These are phyloP conservation scores for Gobio occitaniae DNA, from an alignment of 2,797 vertebrate genomes.

Conservation along the genomic window DNA sequence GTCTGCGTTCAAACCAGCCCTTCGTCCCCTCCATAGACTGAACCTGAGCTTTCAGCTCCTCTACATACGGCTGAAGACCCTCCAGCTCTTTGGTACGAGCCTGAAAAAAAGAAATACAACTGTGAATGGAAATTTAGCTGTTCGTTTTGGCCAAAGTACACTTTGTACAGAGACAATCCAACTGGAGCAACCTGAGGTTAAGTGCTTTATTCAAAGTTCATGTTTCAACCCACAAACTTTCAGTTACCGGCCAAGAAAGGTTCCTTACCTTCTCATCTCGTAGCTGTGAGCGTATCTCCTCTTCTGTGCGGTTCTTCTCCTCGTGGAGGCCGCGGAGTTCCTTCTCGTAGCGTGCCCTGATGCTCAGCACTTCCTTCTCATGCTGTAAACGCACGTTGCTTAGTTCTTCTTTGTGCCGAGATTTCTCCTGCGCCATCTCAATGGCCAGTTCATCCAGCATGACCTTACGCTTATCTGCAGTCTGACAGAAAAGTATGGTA, in stretches of 20 bases:
- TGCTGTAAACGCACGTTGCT: slow-evolving; percentile 85
- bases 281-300: slow-evolving; percentile 88
- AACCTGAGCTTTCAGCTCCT: slow-evolving; percentile 85
- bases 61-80: slow-evolving; percentile 80
- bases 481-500: slow-evolving; percentile 69
- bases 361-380: slow-evolving; percentile 87
- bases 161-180: not conserved
- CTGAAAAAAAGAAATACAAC: slow-evolving; percentile 63
- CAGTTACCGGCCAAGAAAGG: not conserved
- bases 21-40: slow-evolving; percentile 89
- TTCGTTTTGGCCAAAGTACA: not conserved
- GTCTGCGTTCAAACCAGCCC: slow-evolving; percentile 88
- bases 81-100: slow-evolving; percentile 85
- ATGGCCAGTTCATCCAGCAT: slow-evolving; percentile 91
- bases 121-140: not conserved
- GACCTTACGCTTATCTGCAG: slow-evolving; percentile 88
- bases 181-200: not conserved
- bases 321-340: slow-evolving; percentile 90
- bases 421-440: slow-evolving; percentile 85
- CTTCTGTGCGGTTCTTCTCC: slow-evolving; percentile 87
- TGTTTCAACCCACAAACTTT: not conserved
- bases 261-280: slow-evolving; percentile 79
- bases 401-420: slow-evolving; percentile 88
- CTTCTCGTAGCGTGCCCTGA: slow-evolving; percentile 89
- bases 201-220: not conserved